A percentile compares a stretch with the other conserved stretches of the same genome.
These are phyloP conservation scores for Pissodes strobi DNA, from an alignment of 1,140 invertebrate species.

Conservation along the genomic window DNA sequence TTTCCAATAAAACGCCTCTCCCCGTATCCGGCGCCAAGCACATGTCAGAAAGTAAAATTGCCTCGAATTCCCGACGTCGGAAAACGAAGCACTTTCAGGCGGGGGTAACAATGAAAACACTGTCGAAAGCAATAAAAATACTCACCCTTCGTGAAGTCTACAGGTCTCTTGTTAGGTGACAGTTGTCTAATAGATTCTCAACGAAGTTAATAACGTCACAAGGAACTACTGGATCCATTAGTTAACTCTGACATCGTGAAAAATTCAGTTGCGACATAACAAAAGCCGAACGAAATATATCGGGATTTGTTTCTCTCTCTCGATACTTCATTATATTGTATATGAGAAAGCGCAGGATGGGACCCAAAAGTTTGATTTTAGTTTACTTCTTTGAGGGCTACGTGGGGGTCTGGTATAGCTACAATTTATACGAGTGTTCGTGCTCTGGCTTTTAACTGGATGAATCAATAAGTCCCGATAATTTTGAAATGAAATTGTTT, in stretches of 20 bases:
- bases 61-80: neutral
- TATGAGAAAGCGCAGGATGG: too few species aligned
- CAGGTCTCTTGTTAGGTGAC: neutral
- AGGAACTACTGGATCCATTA: neutral
- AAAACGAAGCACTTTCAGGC: neutral
- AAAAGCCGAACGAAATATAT: neutral
- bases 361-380: too few species aligned
- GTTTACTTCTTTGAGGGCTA: too few species aligned
- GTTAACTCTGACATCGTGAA: neutral
- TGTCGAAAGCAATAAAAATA: neutral
- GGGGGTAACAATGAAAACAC: neutral
- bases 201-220: neutral
- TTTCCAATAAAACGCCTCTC: too few species aligned
- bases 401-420: too few species aligned
- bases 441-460: too few species aligned
- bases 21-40: too few species aligned
- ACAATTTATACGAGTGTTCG: too few species aligned
- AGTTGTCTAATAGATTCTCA: neutral
- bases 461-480: too few species aligned
- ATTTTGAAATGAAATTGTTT: too few species aligned
- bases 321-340: neutral
- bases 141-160: neutral
- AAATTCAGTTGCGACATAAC: neutral
- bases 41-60: too few species aligned
- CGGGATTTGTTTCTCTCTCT: neutral